phyloP scores from a whole-genome alignment of 2,113 vertebrate genomes.

The Gadus chalcogrammus region DNA sequence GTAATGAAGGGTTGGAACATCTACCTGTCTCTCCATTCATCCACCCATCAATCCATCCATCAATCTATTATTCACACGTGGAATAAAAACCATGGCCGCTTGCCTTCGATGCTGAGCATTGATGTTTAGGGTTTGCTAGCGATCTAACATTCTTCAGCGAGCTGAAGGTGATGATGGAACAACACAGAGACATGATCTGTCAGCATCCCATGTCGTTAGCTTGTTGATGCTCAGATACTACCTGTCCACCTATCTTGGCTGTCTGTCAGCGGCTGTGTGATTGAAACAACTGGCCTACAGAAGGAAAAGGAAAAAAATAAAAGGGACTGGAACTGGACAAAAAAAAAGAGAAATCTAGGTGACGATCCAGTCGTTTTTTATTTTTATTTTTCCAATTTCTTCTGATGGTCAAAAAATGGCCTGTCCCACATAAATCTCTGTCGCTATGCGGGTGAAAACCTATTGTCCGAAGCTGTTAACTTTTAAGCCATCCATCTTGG shows the following conservation, averaged over 20 bases:
- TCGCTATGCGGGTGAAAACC: conserved; percentile 44
- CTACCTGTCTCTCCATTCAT: conserved; percentile 22
- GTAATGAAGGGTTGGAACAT: no score
- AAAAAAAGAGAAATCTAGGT: conserved; percentile 12
- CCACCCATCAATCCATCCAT: conserved; percentile 18
- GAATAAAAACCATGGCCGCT: conserved; percentile 1
- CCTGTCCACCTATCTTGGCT: conserved; percentile 36
- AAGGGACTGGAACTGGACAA: neutral
- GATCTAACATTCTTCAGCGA: conserved; percentile 41
- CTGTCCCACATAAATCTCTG: conserved; percentile 52
- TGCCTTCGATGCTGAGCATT: conserved; percentile 17
- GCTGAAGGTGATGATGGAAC: conserved; percentile 56
- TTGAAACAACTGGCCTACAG: conserved; percentile 53
- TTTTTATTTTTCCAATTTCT: conserved; percentile 56
- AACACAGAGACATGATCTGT: conserved; percentile 63
- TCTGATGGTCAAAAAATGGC: conserved; percentile 46
- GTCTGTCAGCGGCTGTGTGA: conserved; percentile 54
- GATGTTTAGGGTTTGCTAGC: conserved; percentile 23
- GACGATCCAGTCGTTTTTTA: conserved; percentile 45
- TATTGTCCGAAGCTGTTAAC: conserved; percentile 56
- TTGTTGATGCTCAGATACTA: conserved; percentile 63
- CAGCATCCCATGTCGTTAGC: conserved; percentile 65
- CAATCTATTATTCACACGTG: neutral
- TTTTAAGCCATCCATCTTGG: conserved; percentile 51
- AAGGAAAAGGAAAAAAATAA: conserved; percentile 21